Conservation (phyloP, 2,888 invertebrate genomes). For the Conops quadrifasciatus region DNA sequence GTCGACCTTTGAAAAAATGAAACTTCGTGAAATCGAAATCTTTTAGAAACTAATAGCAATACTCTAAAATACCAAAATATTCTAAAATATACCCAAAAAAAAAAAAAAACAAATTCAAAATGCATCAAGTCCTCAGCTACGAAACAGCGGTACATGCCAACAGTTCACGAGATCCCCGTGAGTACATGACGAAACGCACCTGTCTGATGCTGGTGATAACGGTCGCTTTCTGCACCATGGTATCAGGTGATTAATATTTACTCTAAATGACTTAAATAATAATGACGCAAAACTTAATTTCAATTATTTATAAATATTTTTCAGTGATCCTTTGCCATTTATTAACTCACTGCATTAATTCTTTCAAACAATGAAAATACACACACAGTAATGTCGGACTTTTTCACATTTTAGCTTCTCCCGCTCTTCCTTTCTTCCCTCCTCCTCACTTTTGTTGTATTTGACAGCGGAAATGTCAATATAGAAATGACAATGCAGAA, state of each 20-base stretch:
- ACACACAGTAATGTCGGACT: too few relatives aligned
- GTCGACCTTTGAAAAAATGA: too few relatives aligned
- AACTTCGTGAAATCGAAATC: too few relatives aligned
- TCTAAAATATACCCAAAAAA: too few relatives aligned
- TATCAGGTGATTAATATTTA: conserved; percentile 56
- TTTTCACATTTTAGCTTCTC: too few relatives aligned
- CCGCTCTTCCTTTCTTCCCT: too few relatives aligned
- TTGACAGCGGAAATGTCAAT: too few relatives aligned
- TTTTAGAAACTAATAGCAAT: too few relatives aligned
- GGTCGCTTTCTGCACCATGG: conserved; percentile 63
- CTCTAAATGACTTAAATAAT: not conserved
- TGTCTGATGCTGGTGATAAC: conserved; percentile 62
- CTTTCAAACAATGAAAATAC: not conserved
- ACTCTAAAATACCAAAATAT: too few relatives aligned
- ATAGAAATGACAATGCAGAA: too few relatives aligned
- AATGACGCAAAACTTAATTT: not conserved
- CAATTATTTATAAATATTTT: not conserved
- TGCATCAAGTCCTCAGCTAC: conserved; percentile 65
- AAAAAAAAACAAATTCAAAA: conserved; percentile 38
- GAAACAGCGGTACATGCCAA: conserved; percentile 64
- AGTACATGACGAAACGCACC: conserved; percentile 63
- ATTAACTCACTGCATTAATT: not conserved
- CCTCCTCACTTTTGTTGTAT: too few relatives aligned
- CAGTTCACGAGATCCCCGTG: conserved; percentile 60
- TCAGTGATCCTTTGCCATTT: not conserved